Conservation (phyloP, 2,113 vertebrate genomes). For the Pollachius pollachius region DNA sequence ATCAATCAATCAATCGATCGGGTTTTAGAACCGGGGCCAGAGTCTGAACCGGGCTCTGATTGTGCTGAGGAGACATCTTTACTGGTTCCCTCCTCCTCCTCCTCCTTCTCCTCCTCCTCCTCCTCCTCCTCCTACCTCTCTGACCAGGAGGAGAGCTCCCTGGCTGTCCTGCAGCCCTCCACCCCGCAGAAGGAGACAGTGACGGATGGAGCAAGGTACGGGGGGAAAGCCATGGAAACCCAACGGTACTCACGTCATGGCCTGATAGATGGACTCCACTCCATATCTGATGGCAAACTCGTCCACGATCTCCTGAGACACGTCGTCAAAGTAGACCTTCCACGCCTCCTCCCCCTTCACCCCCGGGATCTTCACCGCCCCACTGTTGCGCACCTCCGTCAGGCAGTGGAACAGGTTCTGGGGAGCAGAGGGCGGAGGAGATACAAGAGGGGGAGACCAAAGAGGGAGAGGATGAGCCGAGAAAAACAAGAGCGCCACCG, state of each 20-base stretch:
- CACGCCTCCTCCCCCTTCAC: constrained; percentile 95
- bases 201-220: constrained; percentile 55
- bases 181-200: constrained; percentile 53
- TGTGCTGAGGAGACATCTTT: constrained; percentile 67
- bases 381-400: constrained; percentile 88
- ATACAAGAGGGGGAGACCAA: constrained; percentile 18
- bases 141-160: too few species aligned
- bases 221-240: constrained; percentile 53
- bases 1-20: constrained; percentile 64
- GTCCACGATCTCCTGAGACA: constrained; percentile 96
- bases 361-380: constrained; percentile 89
- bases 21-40: constrained; percentile 28
- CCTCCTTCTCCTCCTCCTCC: constrained; percentile 13
- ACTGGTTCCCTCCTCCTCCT: constrained; percentile 31
- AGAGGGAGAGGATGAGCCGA: constrained; percentile 2
- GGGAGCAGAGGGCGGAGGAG: constrained; percentile 20
- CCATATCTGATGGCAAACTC: constrained; percentile 98
- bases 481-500: too few species aligned
- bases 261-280: constrained; percentile 97
- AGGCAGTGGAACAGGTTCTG: constrained; percentile 95
- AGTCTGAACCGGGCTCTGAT: constrained; percentile 47
- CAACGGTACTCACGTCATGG: constrained; percentile 89
- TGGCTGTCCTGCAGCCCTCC: constrained; percentile 29
- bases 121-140: too few species aligned
- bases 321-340: constrained; percentile 96